These are phyloP conservation scores for Oceanodroma tethys DNA, from an alignment of 2,113 vertebrate genomes.

Conservation along the genomic window DNA sequence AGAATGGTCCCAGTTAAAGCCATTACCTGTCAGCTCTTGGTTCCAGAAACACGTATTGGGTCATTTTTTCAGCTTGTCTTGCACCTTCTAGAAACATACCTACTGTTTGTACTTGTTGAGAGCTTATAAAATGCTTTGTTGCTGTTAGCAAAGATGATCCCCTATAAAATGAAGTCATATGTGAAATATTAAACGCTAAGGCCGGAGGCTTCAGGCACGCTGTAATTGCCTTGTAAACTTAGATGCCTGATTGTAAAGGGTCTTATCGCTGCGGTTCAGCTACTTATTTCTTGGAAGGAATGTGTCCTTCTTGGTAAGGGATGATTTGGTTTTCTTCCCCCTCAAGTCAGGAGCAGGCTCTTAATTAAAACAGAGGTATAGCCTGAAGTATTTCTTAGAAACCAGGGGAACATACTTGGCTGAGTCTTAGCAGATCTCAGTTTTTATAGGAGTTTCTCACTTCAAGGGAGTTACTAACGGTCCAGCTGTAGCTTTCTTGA, in stretches of 20 bases:
- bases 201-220: background rate
- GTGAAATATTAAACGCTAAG: background rate
- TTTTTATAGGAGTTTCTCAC: background rate
- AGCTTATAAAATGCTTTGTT: background rate
- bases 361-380: slow-evolving; percentile 16
- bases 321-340: background rate
- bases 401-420: background rate
- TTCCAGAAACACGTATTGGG: background rate
- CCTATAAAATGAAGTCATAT: background rate
- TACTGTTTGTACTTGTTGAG: background rate
- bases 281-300: slow-evolving; percentile 27
- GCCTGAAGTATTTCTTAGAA: slow-evolving; percentile 6
- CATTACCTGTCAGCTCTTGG: background rate
- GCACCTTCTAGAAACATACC: background rate
- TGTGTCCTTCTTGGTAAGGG: background rate
- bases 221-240: background rate
- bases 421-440: background rate
- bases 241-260: background rate
- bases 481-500: background rate
- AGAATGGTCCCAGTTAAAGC: background rate
- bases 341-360: background rate
- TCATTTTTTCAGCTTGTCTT: background rate
- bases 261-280: background rate
- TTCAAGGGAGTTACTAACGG: background rate
- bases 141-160: background rate